These are phyloP conservation scores for Eublepharis macularius DNA, from an alignment of 2,113 vertebrate genomes.

Conservation along the genomic window DNA sequence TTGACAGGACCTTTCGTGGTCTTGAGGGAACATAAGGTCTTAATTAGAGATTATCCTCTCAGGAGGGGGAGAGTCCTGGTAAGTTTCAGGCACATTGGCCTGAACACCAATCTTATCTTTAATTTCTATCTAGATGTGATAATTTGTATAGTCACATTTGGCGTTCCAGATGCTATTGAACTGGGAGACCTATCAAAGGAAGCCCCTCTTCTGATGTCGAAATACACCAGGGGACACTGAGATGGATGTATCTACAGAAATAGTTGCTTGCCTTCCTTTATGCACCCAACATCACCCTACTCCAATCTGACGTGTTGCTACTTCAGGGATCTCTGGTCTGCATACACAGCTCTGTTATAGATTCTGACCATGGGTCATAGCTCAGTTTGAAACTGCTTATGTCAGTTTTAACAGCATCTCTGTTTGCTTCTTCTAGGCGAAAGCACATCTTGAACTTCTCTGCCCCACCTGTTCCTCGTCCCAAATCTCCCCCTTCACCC, in stretches of 20 bases:
- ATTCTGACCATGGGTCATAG: background rate
- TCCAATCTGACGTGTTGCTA: too few species aligned
- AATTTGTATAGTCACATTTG: too few species aligned
- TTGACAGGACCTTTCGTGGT: too few species aligned
- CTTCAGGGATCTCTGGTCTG: background rate
- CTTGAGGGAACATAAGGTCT: too few species aligned
- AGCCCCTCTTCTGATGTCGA: too few species aligned
- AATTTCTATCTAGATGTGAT: too few species aligned
- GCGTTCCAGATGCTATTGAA: too few species aligned
- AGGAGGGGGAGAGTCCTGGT: too few species aligned
- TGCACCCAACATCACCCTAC: background rate
- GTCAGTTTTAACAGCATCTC: background rate
- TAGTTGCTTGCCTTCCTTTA: background rate
- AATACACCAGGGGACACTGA: background rate
- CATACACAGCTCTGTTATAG: background rate
- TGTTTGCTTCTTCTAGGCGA: constrained; percentile 67
- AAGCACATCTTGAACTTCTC: constrained; percentile 70
- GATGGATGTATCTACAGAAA: background rate
- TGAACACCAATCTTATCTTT: too few species aligned
- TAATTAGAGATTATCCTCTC: too few species aligned
- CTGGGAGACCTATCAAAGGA: too few species aligned
- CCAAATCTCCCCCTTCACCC: constrained; percentile 63
- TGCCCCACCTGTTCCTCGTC: constrained; percentile 64
- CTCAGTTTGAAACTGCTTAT: background rate
- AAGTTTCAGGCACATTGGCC: too few species aligned